A percentile compares a stretch with the other conserved stretches of the same genome.
Conservation (phyloP, 92 coral and sea anemone genomes). For the Paragorgia papillata region DNA sequence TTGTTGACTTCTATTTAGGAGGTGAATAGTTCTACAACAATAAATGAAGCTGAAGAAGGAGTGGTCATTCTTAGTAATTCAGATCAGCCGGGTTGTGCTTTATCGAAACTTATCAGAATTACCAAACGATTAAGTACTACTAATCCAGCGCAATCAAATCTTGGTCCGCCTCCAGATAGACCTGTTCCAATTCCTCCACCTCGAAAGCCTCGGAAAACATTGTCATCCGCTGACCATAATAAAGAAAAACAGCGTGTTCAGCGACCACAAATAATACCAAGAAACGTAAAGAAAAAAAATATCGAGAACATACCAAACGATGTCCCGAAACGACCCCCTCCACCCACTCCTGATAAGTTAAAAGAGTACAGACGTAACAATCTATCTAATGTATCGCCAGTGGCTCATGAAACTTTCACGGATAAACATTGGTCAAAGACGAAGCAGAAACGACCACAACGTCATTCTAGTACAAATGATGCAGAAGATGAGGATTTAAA, state of each 20-base stretch:
- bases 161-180: constrained; percentile 23
- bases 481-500: no score
- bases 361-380: constrained; percentile 7
- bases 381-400: no score
- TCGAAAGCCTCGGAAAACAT: constrained; percentile 2
- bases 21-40: no score
- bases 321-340: constrained; percentile 21
- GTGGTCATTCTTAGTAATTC: constrained; percentile 19
- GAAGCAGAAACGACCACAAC: no score
- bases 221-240: background rate
- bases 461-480: no score
- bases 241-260: no score
- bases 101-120: constrained; percentile 16
- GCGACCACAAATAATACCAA: no score
- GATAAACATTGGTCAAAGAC: no score
- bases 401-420: no score
- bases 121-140: constrained; percentile 19
- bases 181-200: constrained; percentile 36
- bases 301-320: background rate
- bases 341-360: constrained; percentile 19
- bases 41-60: constrained; percentile 7
- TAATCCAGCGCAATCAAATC: background rate
- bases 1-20: no score
- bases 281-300: no score
- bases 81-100: background rate